Evolutionary conservation across 1,140 invertebrate species (phyloP), one percentile per base, ranked within the genome.

Genomic region (Drosophila kikkawai): DNA sequence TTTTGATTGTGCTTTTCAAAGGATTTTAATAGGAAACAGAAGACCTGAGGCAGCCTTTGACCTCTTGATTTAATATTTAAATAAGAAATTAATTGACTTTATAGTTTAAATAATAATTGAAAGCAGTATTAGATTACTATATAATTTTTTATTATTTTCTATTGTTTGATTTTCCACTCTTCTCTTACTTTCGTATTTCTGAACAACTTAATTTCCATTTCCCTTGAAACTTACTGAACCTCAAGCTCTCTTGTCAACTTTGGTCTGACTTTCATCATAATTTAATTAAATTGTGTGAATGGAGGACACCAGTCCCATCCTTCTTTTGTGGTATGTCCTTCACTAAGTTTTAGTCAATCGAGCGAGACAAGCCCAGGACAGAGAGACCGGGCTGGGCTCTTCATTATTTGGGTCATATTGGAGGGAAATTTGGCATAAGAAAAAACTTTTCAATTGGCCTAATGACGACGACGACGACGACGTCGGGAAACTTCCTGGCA

Each of bases 251-350:
- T 37, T 73, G 55, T 73, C 67, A 73, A 50, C 53, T 60, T 51
- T 1, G 36, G 36, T 7, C 19, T 59, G 78, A 70, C 60, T 67
- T 64, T 60, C 60, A 67, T 59, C 63, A 73, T 69, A 85, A 81
- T 84, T 84, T 85, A 85, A 84, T 84, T 84, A 80, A 83, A 83
- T 83, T 85, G 77, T 42, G 71, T 79, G 81, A 73, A 80, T 68
- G 76, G 6, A 17, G 53, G 32, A 50, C 55, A 36, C 37, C 51
- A 7, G 8, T 29, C 29, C 1, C 4, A 1, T 6, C 19, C 13
- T 6, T 26, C 41, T 4, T 4, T 36, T 70, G 69, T 71, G 68
- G 69, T 41, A 7, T 50, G 42, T n/a, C 63, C 61, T 19, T 4
- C 34, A 58, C 17, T 39, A 58, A 70, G 67, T 58, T 70, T 56